Evolutionary conservation across 2,113 vertebrate species (phyloP).

Genomic region (Passerina amoena): DNA sequence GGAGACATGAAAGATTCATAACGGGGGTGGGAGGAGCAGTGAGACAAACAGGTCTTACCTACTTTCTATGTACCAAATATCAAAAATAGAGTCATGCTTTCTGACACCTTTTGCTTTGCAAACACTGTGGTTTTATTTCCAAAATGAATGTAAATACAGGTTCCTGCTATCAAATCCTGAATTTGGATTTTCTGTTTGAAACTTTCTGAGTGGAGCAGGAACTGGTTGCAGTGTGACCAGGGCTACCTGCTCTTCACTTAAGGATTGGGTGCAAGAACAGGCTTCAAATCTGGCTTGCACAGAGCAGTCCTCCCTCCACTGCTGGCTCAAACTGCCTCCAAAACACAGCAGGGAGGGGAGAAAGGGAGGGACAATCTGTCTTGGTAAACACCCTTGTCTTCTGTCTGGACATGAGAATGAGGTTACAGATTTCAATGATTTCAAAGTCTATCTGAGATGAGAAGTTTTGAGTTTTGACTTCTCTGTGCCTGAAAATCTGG

Average conservation of each 20-base stretch:
- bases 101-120: background rate
- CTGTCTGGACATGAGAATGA: background rate
- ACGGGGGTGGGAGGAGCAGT: background rate
- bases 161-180: background rate
- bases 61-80: background rate
- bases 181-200: background rate
- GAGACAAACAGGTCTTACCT: background rate
- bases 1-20: background rate
- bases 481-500: constrained; percentile 8
- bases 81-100: background rate
- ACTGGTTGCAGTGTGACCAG: background rate
- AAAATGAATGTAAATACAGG: background rate
- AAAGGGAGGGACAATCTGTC: background rate
- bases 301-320: background rate
- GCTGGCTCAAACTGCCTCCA: background rate
- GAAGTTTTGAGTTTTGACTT: background rate
- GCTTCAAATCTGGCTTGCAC: background rate
- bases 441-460: background rate
- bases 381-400: background rate
- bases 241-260: background rate
- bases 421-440: background rate
- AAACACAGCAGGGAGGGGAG: background rate
- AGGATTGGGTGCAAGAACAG: background rate
- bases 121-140: background rate
- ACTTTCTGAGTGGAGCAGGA: background rate